Base-by-base conservation (phyloP, 2,797 vertebrate species). In the Chloroceryle amazona region DNA sequence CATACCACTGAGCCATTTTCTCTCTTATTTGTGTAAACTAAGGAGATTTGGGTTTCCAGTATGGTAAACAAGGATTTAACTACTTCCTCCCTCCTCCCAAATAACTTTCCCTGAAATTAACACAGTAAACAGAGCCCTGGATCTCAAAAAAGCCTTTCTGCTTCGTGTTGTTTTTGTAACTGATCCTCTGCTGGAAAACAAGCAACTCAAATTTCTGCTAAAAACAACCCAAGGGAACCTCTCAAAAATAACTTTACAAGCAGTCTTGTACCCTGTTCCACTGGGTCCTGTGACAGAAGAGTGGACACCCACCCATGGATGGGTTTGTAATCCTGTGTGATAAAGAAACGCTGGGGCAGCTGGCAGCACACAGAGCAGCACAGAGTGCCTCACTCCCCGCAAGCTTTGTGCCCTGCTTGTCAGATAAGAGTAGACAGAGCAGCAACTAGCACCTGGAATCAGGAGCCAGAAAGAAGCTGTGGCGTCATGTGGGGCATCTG, bases 31-130 rank as follows among this genome's bases (percentile, higher is more conserved):
- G 22, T 87, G 22, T 62, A 84, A 88, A 96, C 46, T 14, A 37
- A 82, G 29, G 37, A 46, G 61, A 67, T 93, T 78, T 90, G 65
- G 29, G 23, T 81, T 94, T 94, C 75, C 57, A 81, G 10, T 28
- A 29, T 11, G 28, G 39, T 88, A 95, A 95, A 92, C 65, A 95
- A 79, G 66, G 65, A 68, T 91, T 95, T 94, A 93, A 95, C 58
- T 94, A 47, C 89, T 93, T 95, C 82, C 58, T 93, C 61, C 62
- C 21, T 90, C 18, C 18, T 95, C 58, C 61, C 75, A 88, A 71
- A 89, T 88, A 87, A 92, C 92, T 95, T 95, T 93, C 72, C 29
- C 91, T 65, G 65, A 94, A 89, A 85, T 74, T 57, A 88, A 29
- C 49, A 5, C 5, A 33, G 79, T 42, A 83, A 96, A 81, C 39